Conservation (phyloP, 1,140 invertebrate genomes). For the Phymorhynchus buccinoides region DNA sequence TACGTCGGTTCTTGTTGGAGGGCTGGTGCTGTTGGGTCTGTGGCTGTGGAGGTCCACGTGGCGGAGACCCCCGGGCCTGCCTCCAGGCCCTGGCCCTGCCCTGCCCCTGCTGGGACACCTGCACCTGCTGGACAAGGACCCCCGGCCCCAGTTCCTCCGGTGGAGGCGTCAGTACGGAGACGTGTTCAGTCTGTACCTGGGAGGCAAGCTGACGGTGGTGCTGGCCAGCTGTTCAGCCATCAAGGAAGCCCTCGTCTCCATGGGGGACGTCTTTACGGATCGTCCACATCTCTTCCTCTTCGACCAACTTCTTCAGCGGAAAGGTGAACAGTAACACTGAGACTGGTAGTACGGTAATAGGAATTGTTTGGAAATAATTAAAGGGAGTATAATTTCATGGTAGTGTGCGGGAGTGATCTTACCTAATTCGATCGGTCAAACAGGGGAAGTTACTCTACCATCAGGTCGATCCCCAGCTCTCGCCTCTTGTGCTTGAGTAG, state of each 20-base stretch:
- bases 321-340: no score
- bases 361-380: no score
- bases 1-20: neutral
- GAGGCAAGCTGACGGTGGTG: conserved; percentile 36
- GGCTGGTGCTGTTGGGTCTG: neutral
- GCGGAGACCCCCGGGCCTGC: neutral
- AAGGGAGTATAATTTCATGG: no score
- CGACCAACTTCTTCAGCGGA: neutral
- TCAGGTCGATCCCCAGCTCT: no score
- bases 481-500: no score
- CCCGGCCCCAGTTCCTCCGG: neutral
- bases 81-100: neutral
- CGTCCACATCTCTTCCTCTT: conserved; percentile 15
- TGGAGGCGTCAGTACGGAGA: conserved; percentile 6
- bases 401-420: no score
- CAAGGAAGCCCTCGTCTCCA: conserved; percentile 47
- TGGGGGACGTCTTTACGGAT: conserved; percentile 43
- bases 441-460: no score
- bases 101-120: conserved; percentile 20
- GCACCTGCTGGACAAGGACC: conserved; percentile 2
- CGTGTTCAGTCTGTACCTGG: conserved; percentile 43
- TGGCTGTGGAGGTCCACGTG: conserved; percentile 8
- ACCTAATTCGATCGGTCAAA: no score
- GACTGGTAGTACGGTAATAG: no score
- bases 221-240: conserved; percentile 46